Conservation (phyloP, 2,888 invertebrate genomes). For the Pelosia muscerda region DNA sequence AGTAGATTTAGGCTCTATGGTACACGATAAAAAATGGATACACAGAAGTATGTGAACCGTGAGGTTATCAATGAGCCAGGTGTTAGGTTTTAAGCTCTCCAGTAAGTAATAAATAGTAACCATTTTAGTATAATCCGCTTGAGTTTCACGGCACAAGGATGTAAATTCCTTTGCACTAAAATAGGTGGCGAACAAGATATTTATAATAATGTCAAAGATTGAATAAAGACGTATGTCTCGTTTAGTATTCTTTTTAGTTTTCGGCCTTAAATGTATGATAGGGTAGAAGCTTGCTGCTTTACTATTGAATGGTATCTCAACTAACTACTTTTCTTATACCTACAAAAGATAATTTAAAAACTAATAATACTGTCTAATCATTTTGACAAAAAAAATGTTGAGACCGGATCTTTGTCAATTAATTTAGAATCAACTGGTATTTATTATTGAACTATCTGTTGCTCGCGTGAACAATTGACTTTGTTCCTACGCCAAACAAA, state of each 20-base stretch:
- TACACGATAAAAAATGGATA: no score
- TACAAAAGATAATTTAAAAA: background rate
- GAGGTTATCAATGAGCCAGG: no score
- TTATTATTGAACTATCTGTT: background rate
- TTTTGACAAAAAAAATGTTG: background rate
- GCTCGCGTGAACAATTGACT: no score
- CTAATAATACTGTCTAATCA: background rate
- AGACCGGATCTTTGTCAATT: no score
- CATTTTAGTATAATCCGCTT: background rate
- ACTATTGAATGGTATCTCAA: background rate
- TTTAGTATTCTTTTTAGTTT: background rate
- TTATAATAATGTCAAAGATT: background rate
- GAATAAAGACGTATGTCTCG: background rate
- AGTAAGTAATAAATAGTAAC: no score
- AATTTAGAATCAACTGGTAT: background rate
- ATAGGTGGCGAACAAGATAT: background rate
- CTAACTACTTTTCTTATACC: background rate
- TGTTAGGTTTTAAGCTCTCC: no score
- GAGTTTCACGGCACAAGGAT: constrained; percentile 24
- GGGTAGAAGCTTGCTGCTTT: background rate
- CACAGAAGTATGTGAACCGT: no score
- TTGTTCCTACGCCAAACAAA: no score
- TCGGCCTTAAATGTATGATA: background rate
- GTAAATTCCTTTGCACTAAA: constrained; percentile 10
- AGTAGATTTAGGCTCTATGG: no score